These are phyloP conservation scores for Balanococcus diminutus DNA, from an alignment of 2,888 invertebrate species.

Conservation along the genomic window DNA sequence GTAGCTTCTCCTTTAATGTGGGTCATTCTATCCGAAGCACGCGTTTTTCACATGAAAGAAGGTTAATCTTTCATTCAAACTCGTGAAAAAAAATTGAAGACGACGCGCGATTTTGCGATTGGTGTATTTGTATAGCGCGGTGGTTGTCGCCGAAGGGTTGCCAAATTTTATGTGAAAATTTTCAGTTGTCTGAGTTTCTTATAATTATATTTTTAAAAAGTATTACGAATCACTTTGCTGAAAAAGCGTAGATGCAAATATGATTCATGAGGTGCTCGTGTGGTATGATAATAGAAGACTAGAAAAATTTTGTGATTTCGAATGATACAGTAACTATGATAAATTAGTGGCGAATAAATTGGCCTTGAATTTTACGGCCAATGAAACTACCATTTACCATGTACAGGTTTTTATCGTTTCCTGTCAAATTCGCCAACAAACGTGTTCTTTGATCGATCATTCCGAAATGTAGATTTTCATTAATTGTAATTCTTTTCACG, in stretches of 20 bases:
- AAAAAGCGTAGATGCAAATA: not conserved
- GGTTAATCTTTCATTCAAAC: not conserved
- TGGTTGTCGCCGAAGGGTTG: not conserved
- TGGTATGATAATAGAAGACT: not conserved
- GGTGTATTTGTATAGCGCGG: not conserved
- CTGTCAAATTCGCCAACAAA: not conserved
- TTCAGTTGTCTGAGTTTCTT: not conserved
- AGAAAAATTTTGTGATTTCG: not conserved
- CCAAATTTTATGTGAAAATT: not conserved
- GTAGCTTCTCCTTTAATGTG: not conserved
- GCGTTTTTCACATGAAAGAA: not conserved
- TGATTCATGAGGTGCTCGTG: not conserved
- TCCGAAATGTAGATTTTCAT: not conserved
- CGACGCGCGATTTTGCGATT: not conserved
- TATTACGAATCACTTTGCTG: not conserved
- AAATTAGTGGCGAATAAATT: not conserved
- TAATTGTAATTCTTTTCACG: not conserved
- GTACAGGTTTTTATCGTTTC: not conserved
- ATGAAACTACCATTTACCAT: not conserved
- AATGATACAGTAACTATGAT: not conserved
- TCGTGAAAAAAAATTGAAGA: not conserved
- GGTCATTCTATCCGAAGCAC: constrained; percentile 16
- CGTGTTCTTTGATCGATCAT: not conserved
- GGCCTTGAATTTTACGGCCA: not conserved
- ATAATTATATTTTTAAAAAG: not conserved